Percentiles rank a stretch among this genome's conserved stretches.
These are phyloP conservation scores for Julus scandinavius DNA, from an alignment of 2,888 invertebrate genomes.

Conservation along the genomic window DNA sequence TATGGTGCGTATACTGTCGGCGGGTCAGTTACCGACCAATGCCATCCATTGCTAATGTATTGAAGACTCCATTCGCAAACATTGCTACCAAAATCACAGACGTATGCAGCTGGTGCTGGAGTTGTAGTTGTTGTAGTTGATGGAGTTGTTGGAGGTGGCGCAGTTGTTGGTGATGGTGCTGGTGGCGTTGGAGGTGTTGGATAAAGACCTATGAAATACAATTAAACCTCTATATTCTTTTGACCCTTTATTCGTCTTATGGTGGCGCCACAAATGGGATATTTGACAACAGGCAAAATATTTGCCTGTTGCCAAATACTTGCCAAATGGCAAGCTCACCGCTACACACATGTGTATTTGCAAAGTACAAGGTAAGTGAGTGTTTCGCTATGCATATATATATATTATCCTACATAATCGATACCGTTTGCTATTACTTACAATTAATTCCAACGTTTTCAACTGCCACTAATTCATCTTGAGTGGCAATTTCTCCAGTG, in stretches of 20 bases:
- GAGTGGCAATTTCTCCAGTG: not conserved
- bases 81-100: not conserved
- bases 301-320: too few species aligned
- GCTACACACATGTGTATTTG: too few species aligned
- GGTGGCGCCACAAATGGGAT: too few species aligned
- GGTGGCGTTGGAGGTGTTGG: not conserved
- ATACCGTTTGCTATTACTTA: not conserved
- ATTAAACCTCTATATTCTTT: too few species aligned
- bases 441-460: not conserved
- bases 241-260: too few species aligned
- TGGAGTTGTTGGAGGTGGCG: not conserved
- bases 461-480: not conserved
- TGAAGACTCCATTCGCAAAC: not conserved
- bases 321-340: too few species aligned
- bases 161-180: too few species aligned
- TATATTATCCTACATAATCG: not conserved
- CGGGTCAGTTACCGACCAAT: not conserved
- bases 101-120: not conserved
- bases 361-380: too few species aligned
- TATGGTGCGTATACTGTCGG: not conserved
- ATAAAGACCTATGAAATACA: not conserved
- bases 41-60: not conserved
- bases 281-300: too few species aligned
- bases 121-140: not conserved
- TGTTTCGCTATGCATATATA: not conserved